Evolutionary conservation across 2,888 invertebrate species (phyloP).

Genomic region (Aporophyla nigra): DNA sequence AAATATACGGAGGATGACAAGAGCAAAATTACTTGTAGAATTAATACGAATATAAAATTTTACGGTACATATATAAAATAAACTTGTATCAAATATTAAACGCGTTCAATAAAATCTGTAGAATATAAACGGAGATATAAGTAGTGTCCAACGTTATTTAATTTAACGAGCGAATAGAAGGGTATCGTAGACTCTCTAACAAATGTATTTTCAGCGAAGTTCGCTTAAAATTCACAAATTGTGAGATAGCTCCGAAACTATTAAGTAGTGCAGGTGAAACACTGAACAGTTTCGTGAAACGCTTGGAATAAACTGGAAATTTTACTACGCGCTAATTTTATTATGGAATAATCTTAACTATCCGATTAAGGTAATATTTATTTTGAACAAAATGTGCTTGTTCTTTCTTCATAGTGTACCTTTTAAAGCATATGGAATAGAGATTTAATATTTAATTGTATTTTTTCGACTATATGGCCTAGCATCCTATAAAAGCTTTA

Average conservation of each 20-base stretch:
- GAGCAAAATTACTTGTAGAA: background rate
- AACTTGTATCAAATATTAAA: slow-evolving; percentile 36
- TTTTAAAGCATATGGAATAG: too few species aligned
- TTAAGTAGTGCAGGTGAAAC: slow-evolving; percentile 53
- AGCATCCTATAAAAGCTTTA: too few species aligned
- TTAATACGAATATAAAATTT: slow-evolving; percentile 9
- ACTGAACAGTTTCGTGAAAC: slow-evolving; percentile 38
- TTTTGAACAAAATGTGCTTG: too few species aligned
- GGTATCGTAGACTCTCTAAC: slow-evolving; percentile 62
- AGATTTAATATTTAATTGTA: too few species aligned
- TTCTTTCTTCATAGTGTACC: too few species aligned
- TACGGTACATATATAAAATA: slow-evolving; percentile 17
- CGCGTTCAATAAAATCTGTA: slow-evolving; percentile 33
- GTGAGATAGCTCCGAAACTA: slow-evolving; percentile 58
- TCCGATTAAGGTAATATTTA: background rate
- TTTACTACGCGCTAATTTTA: slow-evolving; percentile 28
- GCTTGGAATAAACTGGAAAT: slow-evolving; percentile 24
- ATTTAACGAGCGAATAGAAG: slow-evolving; percentile 44
- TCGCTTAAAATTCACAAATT: slow-evolving; percentile 70
- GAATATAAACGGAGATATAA: slow-evolving; percentile 26
- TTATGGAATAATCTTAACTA: slow-evolving; percentile 19
- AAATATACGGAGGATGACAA: background rate
- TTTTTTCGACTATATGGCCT: too few species aligned
- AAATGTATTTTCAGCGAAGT: slow-evolving; percentile 71
- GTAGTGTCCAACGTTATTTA: slow-evolving; percentile 34